A percentile compares a stretch with the other conserved stretches of the same genome.
These are phyloP conservation scores for Neolamprologus sp. DNA, from an alignment of 2,113 vertebrate genomes.

Conservation along the genomic window DNA sequence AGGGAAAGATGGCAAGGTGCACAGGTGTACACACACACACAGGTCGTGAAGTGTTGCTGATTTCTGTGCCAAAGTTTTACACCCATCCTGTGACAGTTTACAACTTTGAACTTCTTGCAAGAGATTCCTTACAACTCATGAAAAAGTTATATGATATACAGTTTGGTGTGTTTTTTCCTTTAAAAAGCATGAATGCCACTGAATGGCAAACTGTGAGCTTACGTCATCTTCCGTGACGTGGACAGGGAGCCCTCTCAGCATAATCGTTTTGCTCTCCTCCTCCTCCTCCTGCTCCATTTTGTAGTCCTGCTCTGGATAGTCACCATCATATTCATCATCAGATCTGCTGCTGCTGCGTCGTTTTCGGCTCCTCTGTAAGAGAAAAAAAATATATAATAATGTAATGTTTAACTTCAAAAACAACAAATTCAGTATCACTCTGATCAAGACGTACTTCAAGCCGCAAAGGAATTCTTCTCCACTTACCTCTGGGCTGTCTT, in stretches of 20 bases:
- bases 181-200: not conserved
- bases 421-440: not conserved
- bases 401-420: not conserved
- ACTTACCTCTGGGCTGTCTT: slow-evolving; percentile 76
- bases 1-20: not conserved
- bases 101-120: not conserved
- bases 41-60: not conserved
- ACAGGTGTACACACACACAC: not conserved
- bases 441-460: not conserved
- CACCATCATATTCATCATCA: slow-evolving; percentile 88
- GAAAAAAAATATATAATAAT: rapidly evolving
- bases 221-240: slow-evolving; percentile 86
- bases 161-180: not conserved
- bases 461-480: not conserved
- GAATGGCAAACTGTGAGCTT: slow-evolving; percentile 26
- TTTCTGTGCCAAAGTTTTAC: not conserved
- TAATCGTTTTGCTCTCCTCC: slow-evolving; percentile 90
- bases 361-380: slow-evolving; percentile 72
- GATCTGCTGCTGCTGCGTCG: slow-evolving; percentile 84
- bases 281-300: slow-evolving; percentile 86
- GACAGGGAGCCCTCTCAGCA: slow-evolving; percentile 85
- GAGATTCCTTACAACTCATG: not conserved
- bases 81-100: not conserved
- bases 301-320: slow-evolving; percentile 87
- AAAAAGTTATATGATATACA: not conserved